Evolutionary conservation across 2,888 invertebrate genomes (phyloP).

Genomic region (Ethmia dodecea): DNA sequence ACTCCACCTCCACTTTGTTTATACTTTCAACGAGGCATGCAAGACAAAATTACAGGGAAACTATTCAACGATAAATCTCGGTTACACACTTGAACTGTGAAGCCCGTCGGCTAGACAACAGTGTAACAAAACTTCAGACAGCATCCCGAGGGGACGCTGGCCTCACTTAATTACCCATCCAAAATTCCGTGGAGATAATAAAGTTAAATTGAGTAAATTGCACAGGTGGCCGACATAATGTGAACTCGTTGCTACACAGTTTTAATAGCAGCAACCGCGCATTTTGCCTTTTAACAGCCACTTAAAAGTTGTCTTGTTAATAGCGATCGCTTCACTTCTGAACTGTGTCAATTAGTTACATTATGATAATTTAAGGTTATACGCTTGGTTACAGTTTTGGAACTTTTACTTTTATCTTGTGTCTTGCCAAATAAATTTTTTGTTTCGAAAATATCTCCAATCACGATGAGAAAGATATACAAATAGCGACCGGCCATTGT

Average conservation of each 20-base stretch:
- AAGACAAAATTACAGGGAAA: conserved; percentile 7
- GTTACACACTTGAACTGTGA: conserved; percentile 13
- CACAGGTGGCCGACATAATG: conserved; percentile 45
- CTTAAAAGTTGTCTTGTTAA: conserved; percentile 28
- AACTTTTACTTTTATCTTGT: conserved; percentile 1
- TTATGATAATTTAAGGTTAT: conserved; percentile 11
- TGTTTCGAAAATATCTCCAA: too few relatives aligned
- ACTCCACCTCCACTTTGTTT: too few relatives aligned
- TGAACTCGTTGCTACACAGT: conserved; percentile 29
- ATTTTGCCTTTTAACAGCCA: conserved; percentile 34
- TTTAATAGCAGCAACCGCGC: conserved; percentile 35
- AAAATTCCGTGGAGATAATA: conserved; percentile 49
- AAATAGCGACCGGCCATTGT: too few relatives aligned
- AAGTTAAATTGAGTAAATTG: conserved; percentile 62
- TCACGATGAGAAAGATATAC: too few relatives aligned
- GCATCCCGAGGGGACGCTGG: conserved; percentile 24
- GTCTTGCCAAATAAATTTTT: too few relatives aligned
- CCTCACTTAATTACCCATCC: conserved; percentile 49
- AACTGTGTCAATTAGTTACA: conserved; percentile 17
- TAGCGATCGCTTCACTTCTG: conserved; percentile 17
- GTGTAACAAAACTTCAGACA: conserved; percentile 34
- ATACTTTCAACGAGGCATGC: too few relatives aligned
- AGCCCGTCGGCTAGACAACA: conserved; percentile 9
- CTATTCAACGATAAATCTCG: conserved; percentile 27
- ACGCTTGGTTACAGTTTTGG: conserved; percentile 2